Conservation (phyloP, 2,888 invertebrate species). For the Perithous albicinctus region DNA sequence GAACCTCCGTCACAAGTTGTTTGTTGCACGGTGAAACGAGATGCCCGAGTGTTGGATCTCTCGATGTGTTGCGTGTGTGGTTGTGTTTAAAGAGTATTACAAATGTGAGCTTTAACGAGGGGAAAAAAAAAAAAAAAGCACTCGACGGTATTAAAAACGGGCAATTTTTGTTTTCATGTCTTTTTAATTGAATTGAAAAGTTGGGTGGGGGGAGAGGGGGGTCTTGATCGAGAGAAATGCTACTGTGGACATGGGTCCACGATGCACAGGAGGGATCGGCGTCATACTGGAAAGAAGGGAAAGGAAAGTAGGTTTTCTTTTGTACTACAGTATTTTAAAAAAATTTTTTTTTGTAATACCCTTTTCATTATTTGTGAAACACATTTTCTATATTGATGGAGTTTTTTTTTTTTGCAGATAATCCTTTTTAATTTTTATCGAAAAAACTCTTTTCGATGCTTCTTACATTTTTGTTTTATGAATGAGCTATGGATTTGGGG, state of each 20-base stretch:
- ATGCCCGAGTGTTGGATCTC: constrained; percentile 26
- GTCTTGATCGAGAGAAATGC: constrained; percentile 71
- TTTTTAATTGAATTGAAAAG: constrained; percentile 12
- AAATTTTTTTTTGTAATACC: neutral
- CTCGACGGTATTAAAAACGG: constrained; percentile 44
- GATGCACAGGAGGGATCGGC: constrained; percentile 81
- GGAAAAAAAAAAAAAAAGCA: no score
- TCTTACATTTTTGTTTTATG: no score
- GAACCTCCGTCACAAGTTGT: constrained; percentile 47
- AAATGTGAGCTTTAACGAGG: constrained; percentile 12
- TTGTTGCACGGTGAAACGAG: constrained; percentile 51
- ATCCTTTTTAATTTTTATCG: no score
- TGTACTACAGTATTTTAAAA: constrained; percentile 11
- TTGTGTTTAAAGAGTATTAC: constrained; percentile 18
- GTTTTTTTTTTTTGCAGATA: no score
- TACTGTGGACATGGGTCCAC: constrained; percentile 73
- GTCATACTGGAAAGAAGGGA: constrained; percentile 76
- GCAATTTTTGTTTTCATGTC: neutral
- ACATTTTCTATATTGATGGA: neutral
- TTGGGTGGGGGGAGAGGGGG: no score
- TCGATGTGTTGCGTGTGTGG: constrained; percentile 7
- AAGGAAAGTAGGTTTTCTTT: constrained; percentile 79
- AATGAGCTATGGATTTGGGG: no score
- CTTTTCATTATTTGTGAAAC: neutral
- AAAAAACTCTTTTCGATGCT: no score